Percentiles rank a stretch among this genome's conserved stretches.
These are phyloP conservation scores for Leptura quadrifasciata DNA, from an alignment of 2,888 invertebrate genomes.

Conservation along the genomic window DNA sequence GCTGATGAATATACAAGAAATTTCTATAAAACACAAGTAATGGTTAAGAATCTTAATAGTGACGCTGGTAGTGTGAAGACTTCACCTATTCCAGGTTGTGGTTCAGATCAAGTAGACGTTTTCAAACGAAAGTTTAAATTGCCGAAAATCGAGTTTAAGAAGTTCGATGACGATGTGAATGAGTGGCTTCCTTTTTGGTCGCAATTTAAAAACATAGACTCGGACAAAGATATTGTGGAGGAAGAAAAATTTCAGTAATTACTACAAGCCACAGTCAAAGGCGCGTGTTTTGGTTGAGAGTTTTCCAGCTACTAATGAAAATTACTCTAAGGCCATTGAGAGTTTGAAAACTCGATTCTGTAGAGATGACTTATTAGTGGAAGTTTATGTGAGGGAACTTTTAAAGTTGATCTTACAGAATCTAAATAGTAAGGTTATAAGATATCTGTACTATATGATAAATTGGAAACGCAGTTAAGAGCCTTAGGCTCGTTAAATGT, in stretches of 20 bases:
- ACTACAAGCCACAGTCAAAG: constrained; percentile 51
- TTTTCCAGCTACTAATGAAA: constrained; percentile 51
- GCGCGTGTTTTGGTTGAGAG: constrained; percentile 56
- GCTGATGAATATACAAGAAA: too few species aligned
- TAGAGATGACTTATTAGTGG: constrained; percentile 53
- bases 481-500: constrained; percentile 33
- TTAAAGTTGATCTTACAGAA: constrained; percentile 26
- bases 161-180: constrained; percentile 54
- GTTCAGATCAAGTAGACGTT: too few species aligned
- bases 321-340: constrained; percentile 54
- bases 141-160: constrained; percentile 50
- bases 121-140: constrained; percentile 55
- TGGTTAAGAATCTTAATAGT: too few species aligned
- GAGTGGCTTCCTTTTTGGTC: constrained; percentile 59
- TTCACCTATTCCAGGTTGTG: too few species aligned
- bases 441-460: constrained; percentile 33
- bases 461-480: constrained; percentile 31
- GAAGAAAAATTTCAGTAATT: constrained; percentile 58
- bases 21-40: too few species aligned
- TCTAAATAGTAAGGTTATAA: constrained; percentile 31
- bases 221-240: constrained; percentile 48
- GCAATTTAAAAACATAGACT: constrained; percentile 58
- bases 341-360: constrained; percentile 61
- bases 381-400: constrained; percentile 36
- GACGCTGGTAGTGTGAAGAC: too few species aligned